These are phyloP conservation scores for Patiria pectinifera DNA, from an alignment of 53 echinoderm and acorn worm genomes.

Conservation along the genomic window DNA sequence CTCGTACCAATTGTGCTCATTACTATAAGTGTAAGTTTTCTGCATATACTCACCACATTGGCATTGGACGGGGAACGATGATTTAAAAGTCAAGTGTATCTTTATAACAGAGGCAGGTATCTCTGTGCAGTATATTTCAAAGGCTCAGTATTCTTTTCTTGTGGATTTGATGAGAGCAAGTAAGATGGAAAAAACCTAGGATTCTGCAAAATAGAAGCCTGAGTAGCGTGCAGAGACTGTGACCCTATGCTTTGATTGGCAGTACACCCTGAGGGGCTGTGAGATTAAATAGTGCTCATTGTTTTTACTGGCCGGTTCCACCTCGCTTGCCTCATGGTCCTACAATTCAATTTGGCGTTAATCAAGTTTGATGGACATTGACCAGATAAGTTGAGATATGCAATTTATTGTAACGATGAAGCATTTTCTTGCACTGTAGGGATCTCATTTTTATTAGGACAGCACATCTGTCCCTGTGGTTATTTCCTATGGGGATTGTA, in stretches of 20 bases:
- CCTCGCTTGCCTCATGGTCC: background rate
- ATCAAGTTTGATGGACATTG: background rate
- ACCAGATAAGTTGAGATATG: background rate
- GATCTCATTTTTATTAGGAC: background rate
- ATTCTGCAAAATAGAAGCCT: no score
- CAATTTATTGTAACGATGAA: background rate
- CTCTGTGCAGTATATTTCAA: no score
- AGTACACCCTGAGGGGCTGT: background rate
- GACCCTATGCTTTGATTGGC: background rate
- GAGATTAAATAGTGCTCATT: constrained; percentile 4
- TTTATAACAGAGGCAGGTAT: no score
- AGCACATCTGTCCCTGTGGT: background rate
- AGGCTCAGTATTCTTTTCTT: no score
- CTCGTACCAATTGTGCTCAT: no score
- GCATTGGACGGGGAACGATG: no score
- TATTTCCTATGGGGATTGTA: background rate
- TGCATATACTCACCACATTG: no score
- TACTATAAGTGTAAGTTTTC: no score
- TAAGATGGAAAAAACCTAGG: no score
- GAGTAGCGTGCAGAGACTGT: background rate
- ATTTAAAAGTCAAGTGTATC: no score
- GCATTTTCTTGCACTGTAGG: background rate
- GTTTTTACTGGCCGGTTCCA: background rate
- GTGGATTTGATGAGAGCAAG: no score
- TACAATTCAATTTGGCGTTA: background rate